phyloP scores from a whole-genome alignment of 2,113 vertebrate genomes.

The Bubo scandiacus region DNA sequence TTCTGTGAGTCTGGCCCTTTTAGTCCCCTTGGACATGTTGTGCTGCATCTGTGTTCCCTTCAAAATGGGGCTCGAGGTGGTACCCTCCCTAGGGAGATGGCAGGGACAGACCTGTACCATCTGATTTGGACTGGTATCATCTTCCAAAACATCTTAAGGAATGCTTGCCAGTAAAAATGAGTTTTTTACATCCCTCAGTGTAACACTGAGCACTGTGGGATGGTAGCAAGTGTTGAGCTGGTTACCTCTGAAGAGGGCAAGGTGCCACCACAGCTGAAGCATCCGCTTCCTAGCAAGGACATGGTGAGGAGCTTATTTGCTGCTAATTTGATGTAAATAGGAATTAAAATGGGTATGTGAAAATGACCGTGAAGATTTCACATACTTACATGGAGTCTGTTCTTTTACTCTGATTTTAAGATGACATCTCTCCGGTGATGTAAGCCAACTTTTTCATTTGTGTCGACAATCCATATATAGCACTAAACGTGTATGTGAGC shows the following conservation, averaged over 20 bases:
- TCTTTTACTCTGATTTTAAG: not conserved
- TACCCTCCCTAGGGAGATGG: not conserved
- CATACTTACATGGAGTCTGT: not conserved
- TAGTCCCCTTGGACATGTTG: not conserved
- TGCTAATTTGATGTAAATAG: not conserved
- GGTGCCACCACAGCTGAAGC: not conserved
- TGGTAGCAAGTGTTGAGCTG: not conserved
- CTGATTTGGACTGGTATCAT: not conserved
- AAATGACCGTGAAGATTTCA: not conserved
- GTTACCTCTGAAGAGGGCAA: not conserved
- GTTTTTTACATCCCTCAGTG: not conserved
- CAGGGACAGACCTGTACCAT: not conserved
- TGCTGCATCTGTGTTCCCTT: not conserved
- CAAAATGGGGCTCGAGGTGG: not conserved
- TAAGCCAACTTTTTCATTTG: not conserved
- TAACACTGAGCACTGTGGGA: not conserved
- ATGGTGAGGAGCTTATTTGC: not conserved
- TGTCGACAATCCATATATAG: not conserved
- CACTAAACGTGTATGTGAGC: not conserved
- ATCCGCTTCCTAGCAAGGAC: not conserved
- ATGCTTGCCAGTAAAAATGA: not conserved
- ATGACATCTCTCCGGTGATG: not conserved
- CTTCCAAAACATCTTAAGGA: not conserved
- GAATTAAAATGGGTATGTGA: not conserved
- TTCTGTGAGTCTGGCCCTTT: not conserved